Evolutionary conservation across 2,888 invertebrate species (phyloP), one percentile per base, ranked within the genome.

Genomic region (Melanostoma scalare): DNA sequence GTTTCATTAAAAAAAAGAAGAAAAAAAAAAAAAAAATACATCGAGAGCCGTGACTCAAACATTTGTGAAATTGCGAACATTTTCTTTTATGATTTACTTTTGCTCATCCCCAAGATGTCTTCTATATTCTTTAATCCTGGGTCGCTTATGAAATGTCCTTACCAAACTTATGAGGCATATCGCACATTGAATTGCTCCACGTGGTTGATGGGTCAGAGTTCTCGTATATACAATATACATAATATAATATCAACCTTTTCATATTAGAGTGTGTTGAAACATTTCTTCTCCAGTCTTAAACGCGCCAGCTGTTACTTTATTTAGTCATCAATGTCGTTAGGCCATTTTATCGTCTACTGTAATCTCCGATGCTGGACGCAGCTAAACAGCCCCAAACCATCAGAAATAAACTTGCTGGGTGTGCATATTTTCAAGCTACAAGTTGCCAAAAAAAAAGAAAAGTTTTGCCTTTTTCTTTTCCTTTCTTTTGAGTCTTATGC

Each of bases 301-400:
- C 67, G 73, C 40, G 44, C 65, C 58, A 60, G 52, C 65, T 78
- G 78, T 58, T 52, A 10, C 48, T 61, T 38, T 52, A 48, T 48
- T 40, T 6, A 44, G 67, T 52, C 40, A 50, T 68, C 58, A 60
- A 52, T 53, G 38, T 33, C 6, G 50, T 36, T 40, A 50, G 10
- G 9, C 40, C 30, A n/a, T 58, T 71, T 60, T 58, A 58, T 60
- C 48, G 6, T 38, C 38, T 20, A 38, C 46, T 36, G 5, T 48
- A 46, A 50, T 48, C 6, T n/a, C 33, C 36, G 63, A 40, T 10
- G 6, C 30, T 48, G 30, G 10, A 33, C n/a, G 50, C 10, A 20
- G 9, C 46, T 30, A 20, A 9, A 20, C 44, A 38, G n/a, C n/a
- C 61, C 10, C 9, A 8, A 38, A 8, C 33, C 40, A 58, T 50